Conservation (phyloP, 2,797 vertebrate species). For the Nannoperca australis region DNA sequence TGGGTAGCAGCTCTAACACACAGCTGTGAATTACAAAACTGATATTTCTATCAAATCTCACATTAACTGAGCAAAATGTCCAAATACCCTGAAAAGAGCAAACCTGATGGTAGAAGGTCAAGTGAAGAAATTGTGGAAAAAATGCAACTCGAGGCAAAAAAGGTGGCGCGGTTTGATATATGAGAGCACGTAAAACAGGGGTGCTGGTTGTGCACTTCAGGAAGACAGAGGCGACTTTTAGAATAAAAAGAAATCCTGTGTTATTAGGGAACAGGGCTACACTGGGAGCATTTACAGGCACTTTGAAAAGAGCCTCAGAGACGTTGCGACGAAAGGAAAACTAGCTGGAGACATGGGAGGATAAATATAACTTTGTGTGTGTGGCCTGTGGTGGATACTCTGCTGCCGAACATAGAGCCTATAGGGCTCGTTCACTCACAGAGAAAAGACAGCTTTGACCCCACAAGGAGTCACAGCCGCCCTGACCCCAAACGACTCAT, state of each 20-base stretch:
- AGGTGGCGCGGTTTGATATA: conserved; percentile 33
- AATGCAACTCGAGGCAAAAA: neutral
- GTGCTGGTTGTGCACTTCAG: conserved; percentile 29
- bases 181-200: conserved; percentile 23
- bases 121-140: conserved; percentile 8
- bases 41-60: conserved; percentile 6
- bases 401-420: conserved; percentile 18
- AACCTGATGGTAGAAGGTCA: neutral
- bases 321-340: conserved; percentile 67
- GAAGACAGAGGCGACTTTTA: conserved; percentile 54
- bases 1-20: neutral
- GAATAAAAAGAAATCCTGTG: conserved; percentile 56
- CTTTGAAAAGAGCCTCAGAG: conserved; percentile 76
- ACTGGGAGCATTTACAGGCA: conserved; percentile 72
- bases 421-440: neutral
- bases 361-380: conserved; percentile 73
- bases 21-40: neutral
- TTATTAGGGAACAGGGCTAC: conserved; percentile 53
- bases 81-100: neutral
- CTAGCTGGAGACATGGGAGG: conserved; percentile 59
- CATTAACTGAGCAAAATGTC: neutral
- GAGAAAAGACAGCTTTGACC: conserved; percentile 53
- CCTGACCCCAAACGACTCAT: conserved; percentile 12
- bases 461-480: conserved; percentile 47
- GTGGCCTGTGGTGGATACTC: conserved; percentile 64